These are phyloP conservation scores for Tenodera sinensis DNA, from an alignment of 2,888 invertebrate genomes.

Conservation along the genomic window DNA sequence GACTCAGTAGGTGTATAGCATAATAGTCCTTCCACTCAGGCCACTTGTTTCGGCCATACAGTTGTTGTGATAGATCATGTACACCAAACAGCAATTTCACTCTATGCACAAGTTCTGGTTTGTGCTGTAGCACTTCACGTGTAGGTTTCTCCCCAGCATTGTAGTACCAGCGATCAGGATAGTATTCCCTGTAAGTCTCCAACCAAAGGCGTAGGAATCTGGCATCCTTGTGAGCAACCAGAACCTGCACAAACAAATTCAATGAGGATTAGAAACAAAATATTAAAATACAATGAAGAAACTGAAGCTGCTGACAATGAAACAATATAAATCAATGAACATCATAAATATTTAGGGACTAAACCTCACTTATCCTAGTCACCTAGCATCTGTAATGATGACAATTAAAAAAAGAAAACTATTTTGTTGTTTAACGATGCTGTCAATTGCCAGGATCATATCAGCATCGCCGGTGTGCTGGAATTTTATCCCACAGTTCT, in stretches of 20 bases:
- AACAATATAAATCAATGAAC: too few relatives aligned
- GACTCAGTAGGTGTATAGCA: background rate
- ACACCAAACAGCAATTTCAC: background rate
- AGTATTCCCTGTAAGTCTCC: slow-evolving; percentile 8
- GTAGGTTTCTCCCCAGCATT: slow-evolving; percentile 10
- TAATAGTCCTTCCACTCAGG: background rate
- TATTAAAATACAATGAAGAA: too few relatives aligned
- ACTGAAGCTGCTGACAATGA: too few relatives aligned
- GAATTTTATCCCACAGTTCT: too few relatives aligned
- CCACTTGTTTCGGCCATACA: background rate
- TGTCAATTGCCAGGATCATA: too few relatives aligned
- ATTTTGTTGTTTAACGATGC: too few relatives aligned
- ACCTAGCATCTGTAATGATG: too few relatives aligned
- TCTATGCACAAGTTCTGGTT: slow-evolving; percentile 9
- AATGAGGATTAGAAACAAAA: background rate
- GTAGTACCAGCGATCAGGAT: slow-evolving; percentile 3
- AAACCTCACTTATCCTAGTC: too few relatives aligned
- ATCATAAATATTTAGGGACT: too few relatives aligned
- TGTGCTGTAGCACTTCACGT: background rate
- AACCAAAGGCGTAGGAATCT: slow-evolving; percentile 5
- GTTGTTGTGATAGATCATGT: background rate
- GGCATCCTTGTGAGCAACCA: slow-evolving; percentile 1
- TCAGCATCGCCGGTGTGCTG: too few relatives aligned
- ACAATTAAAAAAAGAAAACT: too few relatives aligned
- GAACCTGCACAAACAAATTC: background rate